Evolutionary conservation across 2,113 vertebrate species (phyloP).

Genomic region (Hystrix cristata): DNA sequence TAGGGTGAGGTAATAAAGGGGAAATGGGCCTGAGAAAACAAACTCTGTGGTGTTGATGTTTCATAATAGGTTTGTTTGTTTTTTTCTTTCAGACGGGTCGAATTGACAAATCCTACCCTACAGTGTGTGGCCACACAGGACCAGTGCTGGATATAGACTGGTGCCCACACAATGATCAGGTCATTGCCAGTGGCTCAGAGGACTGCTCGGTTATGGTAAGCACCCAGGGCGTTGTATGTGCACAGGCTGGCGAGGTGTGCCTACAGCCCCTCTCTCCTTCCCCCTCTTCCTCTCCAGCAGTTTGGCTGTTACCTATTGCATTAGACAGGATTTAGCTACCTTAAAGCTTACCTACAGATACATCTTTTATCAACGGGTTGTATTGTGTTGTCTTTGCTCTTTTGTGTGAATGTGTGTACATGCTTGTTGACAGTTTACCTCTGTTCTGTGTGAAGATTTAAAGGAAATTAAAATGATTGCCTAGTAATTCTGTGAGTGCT

Average conservation of each 20-base stretch:
- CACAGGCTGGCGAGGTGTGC: not conserved
- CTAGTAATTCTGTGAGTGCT: slow-evolving; percentile 14
- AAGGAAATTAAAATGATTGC: slow-evolving; percentile 29
- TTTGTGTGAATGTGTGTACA: not conserved
- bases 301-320: not conserved
- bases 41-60: not conserved
- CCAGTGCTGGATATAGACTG: slow-evolving; percentile 98
- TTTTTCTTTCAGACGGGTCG: slow-evolving; percentile 92
- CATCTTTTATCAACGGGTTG: not conserved
- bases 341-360: not conserved
- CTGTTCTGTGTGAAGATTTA: not conserved
- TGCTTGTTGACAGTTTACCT: not conserved
- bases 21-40: not conserved
- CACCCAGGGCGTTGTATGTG: too few relatives aligned
- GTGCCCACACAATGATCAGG: slow-evolving; percentile 98
- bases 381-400: not conserved
- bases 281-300: not conserved
- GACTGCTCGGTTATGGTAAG: slow-evolving; percentile 98
- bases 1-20: not conserved
- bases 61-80: slow-evolving; percentile 21
- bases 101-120: slow-evolving; percentile 98
- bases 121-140: slow-evolving; percentile 98
- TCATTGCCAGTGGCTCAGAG: slow-evolving; percentile 98
- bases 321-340: not conserved
- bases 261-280: not conserved